phyloP scores from a whole-genome alignment of 2,113 vertebrate species.

The Rafetus swinhoei region DNA sequence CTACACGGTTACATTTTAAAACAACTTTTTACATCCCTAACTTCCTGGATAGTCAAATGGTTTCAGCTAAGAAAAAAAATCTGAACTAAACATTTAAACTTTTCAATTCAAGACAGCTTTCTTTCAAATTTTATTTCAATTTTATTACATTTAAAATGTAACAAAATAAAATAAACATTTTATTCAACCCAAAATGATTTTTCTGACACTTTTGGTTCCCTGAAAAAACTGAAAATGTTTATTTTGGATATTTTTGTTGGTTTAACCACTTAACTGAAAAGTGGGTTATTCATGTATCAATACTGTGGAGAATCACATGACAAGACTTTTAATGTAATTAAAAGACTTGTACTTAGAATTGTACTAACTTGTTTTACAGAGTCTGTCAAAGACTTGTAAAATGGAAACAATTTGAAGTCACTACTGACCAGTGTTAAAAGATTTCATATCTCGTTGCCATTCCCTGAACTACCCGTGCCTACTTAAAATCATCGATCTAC shows the following conservation, averaged over 20 bases:
- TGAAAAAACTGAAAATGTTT: background rate
- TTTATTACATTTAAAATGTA: background rate
- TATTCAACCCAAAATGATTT: background rate
- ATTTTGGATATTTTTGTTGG: background rate
- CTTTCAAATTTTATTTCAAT: background rate
- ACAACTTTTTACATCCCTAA: background rate
- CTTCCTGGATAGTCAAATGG: background rate
- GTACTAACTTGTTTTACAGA: background rate
- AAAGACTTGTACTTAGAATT: background rate
- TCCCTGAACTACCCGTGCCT: background rate
- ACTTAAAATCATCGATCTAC: background rate
- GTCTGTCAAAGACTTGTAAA: background rate
- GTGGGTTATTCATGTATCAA: background rate
- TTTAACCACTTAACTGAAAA: too few species aligned
- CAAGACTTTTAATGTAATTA: background rate
- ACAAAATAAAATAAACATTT: too few species aligned
- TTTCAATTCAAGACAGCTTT: background rate
- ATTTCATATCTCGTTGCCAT: background rate
- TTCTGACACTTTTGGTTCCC: background rate
- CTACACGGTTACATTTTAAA: too few species aligned
- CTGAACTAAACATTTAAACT: background rate
- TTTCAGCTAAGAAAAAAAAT: background rate
- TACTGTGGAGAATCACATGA: background rate
- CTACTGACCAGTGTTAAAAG: background rate
- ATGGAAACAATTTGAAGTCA: background rate